Evolutionary conservation across 2,797 vertebrate species (phyloP), one percentile per base, ranked within the genome.

Genomic region (Halcyon leucocephala): DNA sequence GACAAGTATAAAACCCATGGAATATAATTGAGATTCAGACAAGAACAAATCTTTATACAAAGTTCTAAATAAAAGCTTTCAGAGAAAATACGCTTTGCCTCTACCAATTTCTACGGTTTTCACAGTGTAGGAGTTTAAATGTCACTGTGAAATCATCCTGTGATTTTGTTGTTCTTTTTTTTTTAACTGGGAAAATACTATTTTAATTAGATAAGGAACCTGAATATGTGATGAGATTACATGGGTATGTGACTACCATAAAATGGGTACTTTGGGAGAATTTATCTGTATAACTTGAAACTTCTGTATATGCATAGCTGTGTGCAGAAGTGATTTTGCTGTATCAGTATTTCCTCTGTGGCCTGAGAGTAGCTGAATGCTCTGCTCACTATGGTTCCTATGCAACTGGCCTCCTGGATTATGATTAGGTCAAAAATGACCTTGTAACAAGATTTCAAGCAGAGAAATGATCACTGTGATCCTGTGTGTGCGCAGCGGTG

Each of bases 41-140:
- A 64, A 49, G 20, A 87, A 41, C 9, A 52, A 71, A 73, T 35
- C 22, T 31, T 24, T 52, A 52, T 52, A 8, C 39, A 71, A 62
- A 91, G 48, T 67, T 71, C 18, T 42, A 65, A 96, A 97, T 90
- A 96, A 95, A 95, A 88, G 13, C 37, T 13, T 83, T 83, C 9
- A 25, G 42, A 54, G 76, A 20, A 94, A 86, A 61, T 24, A 15
- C 4, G 3, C 14, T 89, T 87, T 92, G 65, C 39, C 39, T 92
- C 6, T 77, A 1, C 76, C 60, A 60, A 46, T 89, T 12, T 86
- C 54, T 37, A 7, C 28, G 7, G 25, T 70, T 88, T 86, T 74
- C 73, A 58, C 35, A 8, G 80, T 54, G 24, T 31, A 55, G n/a
- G 61, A 61, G 21, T 91, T 78, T 71, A 83, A 78, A n/a, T 62